Conservation (phyloP, 1,140 invertebrate genomes). For the Drosophila dunni region DNA sequence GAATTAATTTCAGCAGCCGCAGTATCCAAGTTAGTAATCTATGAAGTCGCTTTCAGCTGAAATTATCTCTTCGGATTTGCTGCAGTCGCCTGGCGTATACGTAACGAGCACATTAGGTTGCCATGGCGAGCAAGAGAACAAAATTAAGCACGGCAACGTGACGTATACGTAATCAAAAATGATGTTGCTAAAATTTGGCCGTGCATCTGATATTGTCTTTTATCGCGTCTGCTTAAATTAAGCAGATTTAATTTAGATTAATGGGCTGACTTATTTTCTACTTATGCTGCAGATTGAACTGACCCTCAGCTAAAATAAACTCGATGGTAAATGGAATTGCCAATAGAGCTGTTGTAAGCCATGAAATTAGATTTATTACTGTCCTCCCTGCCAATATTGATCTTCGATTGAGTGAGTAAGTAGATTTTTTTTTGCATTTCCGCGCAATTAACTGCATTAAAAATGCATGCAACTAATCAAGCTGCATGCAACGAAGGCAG, state of each 20-base stretch:
- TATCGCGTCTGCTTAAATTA: constrained; percentile 25
- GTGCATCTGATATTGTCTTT: constrained; percentile 24
- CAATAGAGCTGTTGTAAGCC: constrained; percentile 43
- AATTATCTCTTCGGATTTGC: constrained; percentile 22
- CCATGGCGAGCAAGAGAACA: constrained; percentile 3
- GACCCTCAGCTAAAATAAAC: neutral
- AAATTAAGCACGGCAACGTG: constrained; percentile 24
- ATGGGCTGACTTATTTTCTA: constrained; percentile 26
- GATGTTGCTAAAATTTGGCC: constrained; percentile 7
- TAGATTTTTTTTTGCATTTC: constrained; percentile 61
- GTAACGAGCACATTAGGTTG: constrained; percentile 16
- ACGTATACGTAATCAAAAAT: constrained; percentile 48
- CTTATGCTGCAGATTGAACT: constrained; percentile 10
- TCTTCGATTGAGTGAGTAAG: constrained; percentile 41
- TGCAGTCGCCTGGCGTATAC: constrained; percentile 25
- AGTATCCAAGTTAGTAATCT: constrained; percentile 21
- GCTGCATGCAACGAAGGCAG: constrained; percentile 3
- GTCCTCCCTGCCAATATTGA: constrained; percentile 30
- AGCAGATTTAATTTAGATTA: constrained; percentile 44
- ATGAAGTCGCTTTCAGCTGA: constrained; percentile 14
- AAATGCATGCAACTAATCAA: constrained; percentile 52
- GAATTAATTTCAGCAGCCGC: constrained; percentile 33
- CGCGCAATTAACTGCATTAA: constrained; percentile 62
- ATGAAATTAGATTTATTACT: constrained; percentile 46
- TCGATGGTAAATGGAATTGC: constrained; percentile 29